Percentiles rank a stretch among this genome's conserved stretches.
phyloP scores from a whole-genome alignment of 2,797 vertebrate genomes.

The Coilia nasus region DNA sequence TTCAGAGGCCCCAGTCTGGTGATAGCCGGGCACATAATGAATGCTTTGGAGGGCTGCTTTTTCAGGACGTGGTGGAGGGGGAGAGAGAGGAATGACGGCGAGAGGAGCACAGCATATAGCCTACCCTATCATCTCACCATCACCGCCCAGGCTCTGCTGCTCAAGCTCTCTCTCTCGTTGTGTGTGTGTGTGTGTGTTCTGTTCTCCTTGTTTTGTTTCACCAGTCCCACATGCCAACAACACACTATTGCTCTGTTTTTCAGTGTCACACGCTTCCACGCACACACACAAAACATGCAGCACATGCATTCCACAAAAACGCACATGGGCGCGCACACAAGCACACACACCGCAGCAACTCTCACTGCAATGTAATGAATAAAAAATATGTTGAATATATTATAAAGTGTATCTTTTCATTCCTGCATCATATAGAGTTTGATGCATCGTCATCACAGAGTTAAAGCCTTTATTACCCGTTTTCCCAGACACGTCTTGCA shows the following conservation, averaged over 20 bases:
- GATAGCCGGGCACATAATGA: neutral
- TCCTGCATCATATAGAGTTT: too few species aligned
- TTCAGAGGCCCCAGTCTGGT: constrained; percentile 7
- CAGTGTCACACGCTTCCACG: neutral
- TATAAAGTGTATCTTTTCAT: too few species aligned
- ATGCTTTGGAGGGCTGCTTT: neutral
- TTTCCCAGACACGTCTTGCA: neutral
- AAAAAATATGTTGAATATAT: too few species aligned
- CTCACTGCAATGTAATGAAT: too few species aligned
- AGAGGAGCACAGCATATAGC: neutral
- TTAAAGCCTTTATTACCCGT: too few species aligned
- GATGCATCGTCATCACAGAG: too few species aligned
- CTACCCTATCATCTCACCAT: constrained; percentile 1
- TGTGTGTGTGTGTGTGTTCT: neutral
- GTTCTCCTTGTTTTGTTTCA: neutral
- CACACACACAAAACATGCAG: neutral
- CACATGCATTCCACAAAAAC: neutral
- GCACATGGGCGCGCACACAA: neutral
- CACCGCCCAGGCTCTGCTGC: neutral
- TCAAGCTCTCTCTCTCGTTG: neutral
- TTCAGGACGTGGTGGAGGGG: neutral
- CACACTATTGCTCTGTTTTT: neutral
- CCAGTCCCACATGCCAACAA: neutral
- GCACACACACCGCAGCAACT: neutral
- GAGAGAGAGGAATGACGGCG: neutral